phyloP scores from a whole-genome alignment of 1,140 invertebrate species.

The Aleiodes sp. region DNA sequence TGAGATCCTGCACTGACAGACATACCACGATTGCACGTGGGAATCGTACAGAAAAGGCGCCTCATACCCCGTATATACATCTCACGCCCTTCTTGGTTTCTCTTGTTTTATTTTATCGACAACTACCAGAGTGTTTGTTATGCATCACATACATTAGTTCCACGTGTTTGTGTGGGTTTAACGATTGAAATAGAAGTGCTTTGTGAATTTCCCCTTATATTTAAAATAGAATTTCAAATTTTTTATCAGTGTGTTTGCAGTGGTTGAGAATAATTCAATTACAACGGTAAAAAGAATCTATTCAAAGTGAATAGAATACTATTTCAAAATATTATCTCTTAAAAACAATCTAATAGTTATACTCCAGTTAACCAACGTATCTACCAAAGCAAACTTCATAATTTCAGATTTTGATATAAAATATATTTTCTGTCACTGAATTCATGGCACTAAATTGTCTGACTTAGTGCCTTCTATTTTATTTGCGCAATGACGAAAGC shows the following conservation, averaged over 20 bases:
- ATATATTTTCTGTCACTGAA: too few species aligned
- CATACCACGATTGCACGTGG: slow-evolving; percentile 36
- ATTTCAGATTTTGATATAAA: too few species aligned
- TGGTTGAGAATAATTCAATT: too few species aligned
- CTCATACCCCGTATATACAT: slow-evolving; percentile 22
- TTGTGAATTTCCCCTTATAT: neutral
- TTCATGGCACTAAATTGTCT: too few species aligned
- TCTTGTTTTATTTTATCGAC: slow-evolving; percentile 25
- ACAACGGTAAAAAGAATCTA: too few species aligned
- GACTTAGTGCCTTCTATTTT: too few species aligned
- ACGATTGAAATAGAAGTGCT: neutral
- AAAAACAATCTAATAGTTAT: too few species aligned
- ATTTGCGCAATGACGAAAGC: too few species aligned
- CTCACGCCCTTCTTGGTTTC: slow-evolving; percentile 23
- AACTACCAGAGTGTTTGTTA: slow-evolving; percentile 21
- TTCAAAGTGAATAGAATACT: too few species aligned
- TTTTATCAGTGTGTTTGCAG: neutral
- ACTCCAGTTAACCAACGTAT: too few species aligned
- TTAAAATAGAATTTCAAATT: neutral
- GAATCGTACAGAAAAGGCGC: slow-evolving; percentile 30
- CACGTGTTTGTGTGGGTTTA: neutral
- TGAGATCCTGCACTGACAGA: slow-evolving; percentile 28
- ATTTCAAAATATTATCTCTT: too few species aligned
- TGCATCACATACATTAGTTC: neutral
- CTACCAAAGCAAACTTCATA: too few species aligned